Conservation (phyloP, 2,797 vertebrate genomes). For the Cottoperca gobio region DNA sequence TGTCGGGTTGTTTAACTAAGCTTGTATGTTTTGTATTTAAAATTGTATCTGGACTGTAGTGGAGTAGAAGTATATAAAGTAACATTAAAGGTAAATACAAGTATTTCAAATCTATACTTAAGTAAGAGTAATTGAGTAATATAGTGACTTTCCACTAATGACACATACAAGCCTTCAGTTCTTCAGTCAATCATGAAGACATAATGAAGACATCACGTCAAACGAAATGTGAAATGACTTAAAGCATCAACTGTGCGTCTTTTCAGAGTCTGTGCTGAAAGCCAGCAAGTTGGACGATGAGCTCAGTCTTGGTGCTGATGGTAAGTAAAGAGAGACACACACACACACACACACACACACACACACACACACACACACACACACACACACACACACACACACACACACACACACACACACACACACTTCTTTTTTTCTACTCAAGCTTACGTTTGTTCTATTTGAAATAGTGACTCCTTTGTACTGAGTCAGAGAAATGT, state of each 20-base stretch:
- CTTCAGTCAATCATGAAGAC: too few relatives aligned
- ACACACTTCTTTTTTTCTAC: constrained; percentile 21
- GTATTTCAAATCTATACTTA: not conserved
- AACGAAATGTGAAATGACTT: too few relatives aligned
- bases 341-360: not conserved
- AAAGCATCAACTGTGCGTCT: not conserved
- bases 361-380: constrained; percentile 12
- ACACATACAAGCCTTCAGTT: too few relatives aligned
- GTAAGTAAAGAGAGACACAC: constrained; percentile 71
- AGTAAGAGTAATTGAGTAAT: not conserved
- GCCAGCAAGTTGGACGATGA: constrained; percentile 87
- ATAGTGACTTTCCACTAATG: not conserved
- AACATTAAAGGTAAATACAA: not conserved
- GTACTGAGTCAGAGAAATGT: constrained; percentile 1
- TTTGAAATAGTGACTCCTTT: constrained; percentile 3
- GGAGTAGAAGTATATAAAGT: not conserved
- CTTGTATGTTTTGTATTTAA: too few relatives aligned
- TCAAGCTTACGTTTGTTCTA: constrained; percentile 6
- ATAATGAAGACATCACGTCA: too few relatives aligned
- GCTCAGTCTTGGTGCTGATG: constrained; percentile 90
- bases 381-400: not conserved
- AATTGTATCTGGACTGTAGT: not conserved
- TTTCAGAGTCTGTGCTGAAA: constrained; percentile 81
- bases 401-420: not conserved
- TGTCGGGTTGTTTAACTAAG: not conserved